phyloP scores from a whole-genome alignment of 2,113 vertebrate species.

The Myotis brandtii region DNA sequence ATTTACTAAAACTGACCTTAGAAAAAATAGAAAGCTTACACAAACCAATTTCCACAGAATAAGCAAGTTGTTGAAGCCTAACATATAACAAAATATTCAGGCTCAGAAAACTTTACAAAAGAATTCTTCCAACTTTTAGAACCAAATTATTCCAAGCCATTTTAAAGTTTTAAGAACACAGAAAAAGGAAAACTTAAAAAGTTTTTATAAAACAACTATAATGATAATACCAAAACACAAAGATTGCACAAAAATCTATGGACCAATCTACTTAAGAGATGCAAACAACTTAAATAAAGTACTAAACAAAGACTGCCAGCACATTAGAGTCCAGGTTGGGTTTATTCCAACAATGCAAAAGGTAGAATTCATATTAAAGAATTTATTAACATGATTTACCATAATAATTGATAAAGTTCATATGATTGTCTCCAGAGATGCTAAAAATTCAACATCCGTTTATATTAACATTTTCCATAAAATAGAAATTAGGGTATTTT shows the following conservation, averaged over 20 bases:
- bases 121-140: neutral
- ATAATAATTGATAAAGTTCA: neutral
- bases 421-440: neutral
- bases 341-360: neutral
- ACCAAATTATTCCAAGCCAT: neutral
- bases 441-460: neutral
- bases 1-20: neutral
- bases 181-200: neutral
- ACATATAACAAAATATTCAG: neutral
- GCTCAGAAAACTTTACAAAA: neutral
- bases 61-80: neutral
- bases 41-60: slow-evolving; percentile 7
- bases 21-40: neutral
- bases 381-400: neutral
- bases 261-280: neutral
- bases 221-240: neutral
- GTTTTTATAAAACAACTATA: slow-evolving; percentile 15
- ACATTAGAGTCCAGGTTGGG: neutral
- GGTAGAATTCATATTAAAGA: neutral
- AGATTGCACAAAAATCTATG: neutral
- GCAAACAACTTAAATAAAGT: slow-evolving; percentile 10
- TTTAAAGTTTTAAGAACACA: neutral
- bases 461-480: neutral
- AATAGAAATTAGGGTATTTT: neutral
- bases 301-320: neutral